A percentile compares a stretch with the other conserved stretches of the same genome.
These are phyloP conservation scores for Latrodectus geometricus DNA, from an alignment of 1,140 invertebrate genomes.

Conservation along the genomic window DNA sequence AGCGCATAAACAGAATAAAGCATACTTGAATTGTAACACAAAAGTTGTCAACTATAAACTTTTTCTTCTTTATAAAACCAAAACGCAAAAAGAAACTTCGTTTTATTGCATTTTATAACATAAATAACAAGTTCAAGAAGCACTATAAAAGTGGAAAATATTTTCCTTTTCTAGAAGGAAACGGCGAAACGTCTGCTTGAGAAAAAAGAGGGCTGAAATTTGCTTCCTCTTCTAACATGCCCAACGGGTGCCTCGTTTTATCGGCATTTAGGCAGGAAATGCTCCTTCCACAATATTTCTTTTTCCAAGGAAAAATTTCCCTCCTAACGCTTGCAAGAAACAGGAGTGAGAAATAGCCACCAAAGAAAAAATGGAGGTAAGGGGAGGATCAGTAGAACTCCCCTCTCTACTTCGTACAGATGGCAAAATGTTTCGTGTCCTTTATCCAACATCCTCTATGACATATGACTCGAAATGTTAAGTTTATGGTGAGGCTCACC, in stretches of 20 bases:
- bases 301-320: constrained; percentile 9
- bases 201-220: neutral
- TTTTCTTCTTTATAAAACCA: too few species aligned
- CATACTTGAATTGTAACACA: too few species aligned
- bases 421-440: constrained; percentile 7
- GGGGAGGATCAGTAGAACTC: constrained; percentile 11
- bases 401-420: constrained; percentile 8
- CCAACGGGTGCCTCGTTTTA: constrained; percentile 40
- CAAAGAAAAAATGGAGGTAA: constrained; percentile 4
- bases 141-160: constrained; percentile 1
- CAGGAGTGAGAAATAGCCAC: constrained; percentile 16
- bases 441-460: constrained; percentile 9
- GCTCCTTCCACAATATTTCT: neutral
- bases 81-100: too few species aligned
- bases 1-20: too few species aligned
- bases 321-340: neutral
- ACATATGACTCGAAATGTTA: constrained; percentile 45
- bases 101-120: constrained; percentile 7
- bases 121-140: constrained; percentile 28
- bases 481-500: constrained; percentile 25
- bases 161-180: neutral
- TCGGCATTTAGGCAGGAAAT: constrained; percentile 49
- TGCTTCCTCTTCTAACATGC: neutral
- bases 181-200: constrained; percentile 1
- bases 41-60: too few species aligned